Evolutionary conservation across 2,888 invertebrate species (phyloP), one percentile per base, ranked within the genome.

Genomic region (Tetanocera ferruginea): DNA sequence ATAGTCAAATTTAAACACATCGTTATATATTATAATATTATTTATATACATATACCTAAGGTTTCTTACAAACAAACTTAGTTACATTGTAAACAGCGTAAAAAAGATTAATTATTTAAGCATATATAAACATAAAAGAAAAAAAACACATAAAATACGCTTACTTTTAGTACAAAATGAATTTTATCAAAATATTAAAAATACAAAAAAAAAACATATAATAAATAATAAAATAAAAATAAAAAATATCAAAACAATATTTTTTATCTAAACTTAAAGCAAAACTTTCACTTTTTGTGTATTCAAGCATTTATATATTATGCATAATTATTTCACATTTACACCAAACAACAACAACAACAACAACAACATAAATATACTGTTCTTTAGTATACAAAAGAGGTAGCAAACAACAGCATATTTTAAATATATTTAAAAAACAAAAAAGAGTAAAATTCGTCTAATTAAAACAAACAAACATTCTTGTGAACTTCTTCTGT

Each of bases 121-220:
- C 5, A 14, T 25, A 28, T 2, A 31, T 34, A 62, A 19, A 62
- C 34, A 34, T 55, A 52, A 11, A 31, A 34, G 19, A 28, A 75
- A 52, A n/a, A 64, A 64, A 74, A 64, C 67, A 66, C 19, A 73
- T 73, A 73, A 75, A 82, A 85, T 85, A 85, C 86, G 86, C 85
- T 85, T 86, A 86, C 83, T 85, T 84, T 86, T 85, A 86, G 86
- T 86, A 86, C 86, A 86, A 86, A 84, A 79, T 52, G 34, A 75
- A 74, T 74, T 62, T 74, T 64, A 74, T 74, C 73, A 62, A 49
- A 64, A 37, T 28, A 74, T 25, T 67, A 67, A n/a, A 67, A 57
- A 64, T n/a, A 74, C 17, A 62, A 37, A 49, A 60, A 14, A 57
- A 73, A 23, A 37, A 55, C 14, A 19, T 34, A 60, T 57, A 25